Base-by-base conservation (phyloP, 2,797 vertebrate species). In the Tolypeutes matacus region DNA sequence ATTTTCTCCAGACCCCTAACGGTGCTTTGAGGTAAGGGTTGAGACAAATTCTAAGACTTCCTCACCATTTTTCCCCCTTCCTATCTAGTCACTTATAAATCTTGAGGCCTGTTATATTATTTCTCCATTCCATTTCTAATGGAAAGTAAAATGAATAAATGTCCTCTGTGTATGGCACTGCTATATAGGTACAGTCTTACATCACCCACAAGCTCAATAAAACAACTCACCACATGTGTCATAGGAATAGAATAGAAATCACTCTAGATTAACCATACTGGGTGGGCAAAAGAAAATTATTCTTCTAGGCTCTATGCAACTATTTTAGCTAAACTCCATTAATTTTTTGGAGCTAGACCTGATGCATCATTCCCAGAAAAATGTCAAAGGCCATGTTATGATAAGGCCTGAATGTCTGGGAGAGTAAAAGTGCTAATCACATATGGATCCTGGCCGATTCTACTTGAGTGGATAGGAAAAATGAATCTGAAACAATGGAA, bases 1-100 rank as follows among this genome's bases (percentile, higher is more conserved):
- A 49, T 95, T 88, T 91, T 92, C 86, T 90, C 87, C 62, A 90
- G 58, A 49, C 21, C 31, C 29, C 31, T 27, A 82, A 34, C 20
- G 65, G 49, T 27, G 7, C 15, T 49, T 15, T 60, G 39, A 86
- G 78, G 64, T 56, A 64, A 46, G n/a, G 3, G 13, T 2, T 12
- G 6, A 62, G 67, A 11, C 20, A 72, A 85, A 83, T 62, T 27
- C 82, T 34, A 76, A 82, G 77, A 18, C 56, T 94, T 94, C 10
- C 77, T 93, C 65, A 2, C 14, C 49, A 82, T 18, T 49, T 15
- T 67, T 42, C 78, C 34, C 31, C 42, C 69, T 84, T 81, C 67
- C 60, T 65, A 27, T 5, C 11, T 20, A 89, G 70, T 21, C 65
- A 4, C 78, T 77, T 89, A 2, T 65, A 89, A 76, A 90, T 46